phyloP scores from a whole-genome alignment of 2,113 vertebrate species.

The Crocuta crocuta region DNA sequence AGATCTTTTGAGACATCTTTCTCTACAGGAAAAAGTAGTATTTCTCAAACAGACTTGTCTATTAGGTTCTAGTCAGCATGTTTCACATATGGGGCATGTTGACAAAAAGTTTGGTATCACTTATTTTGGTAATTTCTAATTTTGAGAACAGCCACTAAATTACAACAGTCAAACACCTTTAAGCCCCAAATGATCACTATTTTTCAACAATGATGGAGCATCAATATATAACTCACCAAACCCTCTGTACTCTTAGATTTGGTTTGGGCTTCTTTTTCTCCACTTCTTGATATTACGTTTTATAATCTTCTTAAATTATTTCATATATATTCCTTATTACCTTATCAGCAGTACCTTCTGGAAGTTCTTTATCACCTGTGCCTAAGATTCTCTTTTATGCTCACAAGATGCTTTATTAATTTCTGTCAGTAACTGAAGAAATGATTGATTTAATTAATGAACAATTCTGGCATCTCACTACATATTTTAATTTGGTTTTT shows the following conservation, averaged over 20 bases:
- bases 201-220: background rate
- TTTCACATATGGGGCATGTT: background rate
- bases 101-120: background rate
- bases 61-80: background rate
- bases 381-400: background rate
- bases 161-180: background rate
- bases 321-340: background rate
- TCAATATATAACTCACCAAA: background rate
- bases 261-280: background rate
- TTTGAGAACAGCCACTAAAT: background rate
- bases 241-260: background rate
- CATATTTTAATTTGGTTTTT: conserved; percentile 11
- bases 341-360: background rate
- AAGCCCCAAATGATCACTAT: background rate
- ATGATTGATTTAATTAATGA: conserved; percentile 36
- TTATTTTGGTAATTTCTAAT: background rate
- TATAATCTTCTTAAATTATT: background rate
- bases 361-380: background rate
- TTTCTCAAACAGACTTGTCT: background rate
- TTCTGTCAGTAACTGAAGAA: background rate
- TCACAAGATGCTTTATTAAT: background rate
- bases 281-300: background rate
- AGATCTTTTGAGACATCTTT: background rate
- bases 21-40: background rate
- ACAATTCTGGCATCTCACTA: background rate